Evolutionary conservation across 2,113 vertebrate genomes (phyloP), one percentile per base, ranked within the genome.

Genomic region (Eidolon helvum): DNA sequence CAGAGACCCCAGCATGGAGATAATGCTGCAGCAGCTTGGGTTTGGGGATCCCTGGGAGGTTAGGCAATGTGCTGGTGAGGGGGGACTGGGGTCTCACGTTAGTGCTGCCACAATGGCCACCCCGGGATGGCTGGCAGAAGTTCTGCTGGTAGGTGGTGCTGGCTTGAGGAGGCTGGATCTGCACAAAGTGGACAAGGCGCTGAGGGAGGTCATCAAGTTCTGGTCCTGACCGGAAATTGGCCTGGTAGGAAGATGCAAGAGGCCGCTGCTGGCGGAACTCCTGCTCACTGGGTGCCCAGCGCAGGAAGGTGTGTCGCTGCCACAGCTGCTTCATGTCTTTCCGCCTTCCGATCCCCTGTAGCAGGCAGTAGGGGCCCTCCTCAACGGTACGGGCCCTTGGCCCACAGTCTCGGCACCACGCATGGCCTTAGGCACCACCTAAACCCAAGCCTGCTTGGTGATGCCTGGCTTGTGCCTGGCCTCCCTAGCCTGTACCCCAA

Each of bases 281-380:
- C 85, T 97, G 91, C 55, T 98, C 97, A 65, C 91, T 75, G 38
- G 98, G 98, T 45, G 86, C 79, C 98, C 98, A 98, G 77, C 50
- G 95, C 66, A 98, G 97, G 43, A 98, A 96, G 91, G 94, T 98
- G 18, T 96, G 95, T 16, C 48, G 90, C 40, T 96, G 84, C 75
- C 91, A 88, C 43, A 98, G 89, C 9, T 80, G 97, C 28, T 97
- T 95, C 87, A 98, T 86, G 55, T 98, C 92, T 93, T 98, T 98
- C 91, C 87, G 83, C 84, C 96, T 98, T 66, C 98, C 97, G 8
- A 98, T 96, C 48, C 98, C 98, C 98, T 98, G 96, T 55, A 98
- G 91, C 45, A 96, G 87, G 35, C 95, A 97, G 43, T 88, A 98
- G 79, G 98, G 97, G 11, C 98, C 97, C 97, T 97, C 14, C 94